Conservation (phyloP, 1,140 invertebrate species). For the Pseudomyrmex sp. region DNA sequence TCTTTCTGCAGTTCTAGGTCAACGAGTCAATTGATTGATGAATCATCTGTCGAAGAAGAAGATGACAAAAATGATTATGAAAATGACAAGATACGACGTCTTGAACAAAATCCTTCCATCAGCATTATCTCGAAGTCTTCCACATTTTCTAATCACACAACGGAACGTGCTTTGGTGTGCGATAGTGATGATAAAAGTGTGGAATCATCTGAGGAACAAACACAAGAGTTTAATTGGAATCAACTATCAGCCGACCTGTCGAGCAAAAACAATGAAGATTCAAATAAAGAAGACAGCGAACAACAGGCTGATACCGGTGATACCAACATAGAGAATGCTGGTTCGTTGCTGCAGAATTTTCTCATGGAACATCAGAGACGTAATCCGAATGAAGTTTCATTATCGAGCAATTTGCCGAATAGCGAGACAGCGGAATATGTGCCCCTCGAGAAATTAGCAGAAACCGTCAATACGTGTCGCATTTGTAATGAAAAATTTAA, state of each 20-base stretch:
- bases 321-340: slow-evolving; percentile 70
- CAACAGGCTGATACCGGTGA: slow-evolving; percentile 62
- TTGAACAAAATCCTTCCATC: slow-evolving; percentile 75
- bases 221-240: slow-evolving; percentile 76
- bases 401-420: slow-evolving; percentile 70
- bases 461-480: slow-evolving; percentile 82
- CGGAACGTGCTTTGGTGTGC: slow-evolving; percentile 32
- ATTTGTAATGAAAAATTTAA: slow-evolving; percentile 84
- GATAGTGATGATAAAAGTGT: slow-evolving; percentile 59
- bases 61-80: slow-evolving; percentile 61
- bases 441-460: slow-evolving; percentile 83
- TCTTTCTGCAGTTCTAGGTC: slow-evolving; percentile 74
- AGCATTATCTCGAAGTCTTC: slow-evolving; percentile 76
- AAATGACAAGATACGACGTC: slow-evolving; percentile 65
- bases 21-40: slow-evolving; percentile 62
- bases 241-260: slow-evolving; percentile 74
- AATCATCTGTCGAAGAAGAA: slow-evolving; percentile 64
- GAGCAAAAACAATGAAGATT: slow-evolving; percentile 50
- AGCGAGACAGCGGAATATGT: slow-evolving; percentile 83
- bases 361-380: slow-evolving; percentile 81
- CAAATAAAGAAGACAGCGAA: slow-evolving; percentile 57
- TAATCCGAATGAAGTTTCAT: slow-evolving; percentile 76
- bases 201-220: slow-evolving; percentile 32
- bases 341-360: slow-evolving; percentile 80
- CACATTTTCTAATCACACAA: slow-evolving; percentile 63